Conservation (phyloP, 1,140 invertebrate species). For the Cyrtorhinus lividipennis region DNA sequence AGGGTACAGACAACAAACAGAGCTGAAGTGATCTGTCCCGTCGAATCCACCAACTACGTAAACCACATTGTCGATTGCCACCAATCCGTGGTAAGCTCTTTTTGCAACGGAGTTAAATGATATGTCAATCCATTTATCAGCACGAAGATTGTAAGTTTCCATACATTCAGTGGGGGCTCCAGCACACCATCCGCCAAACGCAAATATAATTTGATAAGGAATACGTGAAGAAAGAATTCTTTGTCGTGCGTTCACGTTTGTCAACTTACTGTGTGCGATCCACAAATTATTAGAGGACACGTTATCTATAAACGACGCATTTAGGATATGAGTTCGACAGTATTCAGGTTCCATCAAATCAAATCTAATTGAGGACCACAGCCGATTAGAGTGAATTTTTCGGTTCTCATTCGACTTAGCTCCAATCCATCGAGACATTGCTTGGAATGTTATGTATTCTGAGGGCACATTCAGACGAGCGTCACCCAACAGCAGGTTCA, state of each 20-base stretch:
- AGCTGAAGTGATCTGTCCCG: conserved; percentile 54
- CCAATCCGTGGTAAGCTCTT: conserved; percentile 63
- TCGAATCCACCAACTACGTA: conserved; percentile 67
- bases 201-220: conserved; percentile 53
- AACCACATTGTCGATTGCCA: conserved; percentile 46
- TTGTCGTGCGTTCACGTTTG: neutral
- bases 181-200: conserved; percentile 58
- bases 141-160: conserved; percentile 46
- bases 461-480: neutral
- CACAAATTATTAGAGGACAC: conserved; percentile 1
- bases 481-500: neutral
- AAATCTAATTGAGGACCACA: neutral
- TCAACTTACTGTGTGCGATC: too few relatives aligned
- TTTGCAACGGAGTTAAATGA: conserved; percentile 48
- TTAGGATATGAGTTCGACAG: neutral
- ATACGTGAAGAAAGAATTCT: conserved; percentile 35
- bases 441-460: neutral
- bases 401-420: neutral
- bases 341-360: neutral
- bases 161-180: conserved; percentile 61
- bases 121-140: conserved; percentile 36
- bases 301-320: neutral
- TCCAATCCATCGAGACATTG: neutral
- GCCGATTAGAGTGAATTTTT: neutral
- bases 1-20: conserved; percentile 49